A percentile compares a stretch with the other conserved stretches of the same genome.
phyloP scores from a whole-genome alignment of 2,113 vertebrate species.

The Riparia riparia region DNA sequence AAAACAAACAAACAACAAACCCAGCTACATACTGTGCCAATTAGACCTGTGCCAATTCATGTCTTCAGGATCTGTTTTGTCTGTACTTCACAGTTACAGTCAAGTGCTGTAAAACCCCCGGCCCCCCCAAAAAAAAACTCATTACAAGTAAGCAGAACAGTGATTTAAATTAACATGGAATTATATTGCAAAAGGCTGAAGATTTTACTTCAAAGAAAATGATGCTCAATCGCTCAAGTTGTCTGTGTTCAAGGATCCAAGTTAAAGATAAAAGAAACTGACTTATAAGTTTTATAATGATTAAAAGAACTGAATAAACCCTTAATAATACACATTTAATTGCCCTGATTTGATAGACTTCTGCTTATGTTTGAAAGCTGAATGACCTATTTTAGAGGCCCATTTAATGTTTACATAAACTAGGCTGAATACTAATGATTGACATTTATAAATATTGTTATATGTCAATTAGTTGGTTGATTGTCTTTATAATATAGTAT shows the following conservation, averaged over 20 bases:
- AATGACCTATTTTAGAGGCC: not conserved
- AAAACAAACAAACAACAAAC: too few relatives aligned
- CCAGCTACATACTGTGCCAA: not conserved
- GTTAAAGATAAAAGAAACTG: conserved; percentile 47
- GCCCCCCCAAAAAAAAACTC: not conserved
- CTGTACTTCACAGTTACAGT: conserved; percentile 2
- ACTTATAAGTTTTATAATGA: conserved; percentile 13
- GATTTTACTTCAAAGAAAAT: conserved; percentile 70
- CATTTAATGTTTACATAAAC: not conserved
- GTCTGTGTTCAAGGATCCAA: not conserved
- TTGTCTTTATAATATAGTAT: not conserved
- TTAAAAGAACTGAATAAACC: conserved; percentile 36
- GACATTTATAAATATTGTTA: not conserved
- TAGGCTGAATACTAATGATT: not conserved
- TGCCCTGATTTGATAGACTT: not conserved
- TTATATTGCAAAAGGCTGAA: conserved; percentile 7
- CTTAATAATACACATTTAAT: conserved; percentile 54
- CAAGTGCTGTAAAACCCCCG: not conserved
- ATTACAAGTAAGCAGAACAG: not conserved
- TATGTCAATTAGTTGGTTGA: not conserved
- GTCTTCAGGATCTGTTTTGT: not conserved
- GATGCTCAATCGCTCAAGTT: conserved; percentile 6
- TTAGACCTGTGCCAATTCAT: not conserved
- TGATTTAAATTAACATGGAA: conserved; percentile 26
- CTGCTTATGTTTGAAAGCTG: not conserved